Base-by-base conservation (phyloP, 1,140 invertebrate species). In the Cherax quadricarinatus region DNA sequence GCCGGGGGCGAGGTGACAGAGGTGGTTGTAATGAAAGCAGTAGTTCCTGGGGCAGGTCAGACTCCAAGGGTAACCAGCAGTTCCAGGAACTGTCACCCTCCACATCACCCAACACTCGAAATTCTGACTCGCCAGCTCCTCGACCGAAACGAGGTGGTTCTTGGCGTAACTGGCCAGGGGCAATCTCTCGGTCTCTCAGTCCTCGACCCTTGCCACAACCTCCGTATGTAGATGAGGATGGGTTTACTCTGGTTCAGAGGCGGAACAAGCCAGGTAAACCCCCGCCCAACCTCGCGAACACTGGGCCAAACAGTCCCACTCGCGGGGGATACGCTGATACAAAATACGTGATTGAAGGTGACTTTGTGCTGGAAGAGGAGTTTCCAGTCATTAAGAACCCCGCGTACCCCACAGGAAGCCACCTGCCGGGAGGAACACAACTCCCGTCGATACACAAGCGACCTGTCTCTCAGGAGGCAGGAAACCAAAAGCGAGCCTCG, bases 121-220 rank as follows among this genome's bases (percentile, higher is more conserved):
- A 57, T 24, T 57, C 81, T 10, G 60, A 83, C 57, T 57, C 81
- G 4, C 30, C 81, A 83, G 81, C 48, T 48, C 81, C 81, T 83
- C 81, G 81, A 83, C 51, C 81, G 81, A 83, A 83, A 83, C 81
- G 81, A 83, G 51, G 51, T 83, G 81, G 81, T 30, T 83, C 81
- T 9, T 83, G 81, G 81, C 81, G 81, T n/a, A 30, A 83, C 51
- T 83, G 51, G 81, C 81, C 81, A 21, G 51, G 21, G 51, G 53
- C 51, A 30, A 49, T 83, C 1, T 57, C 81, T n/a, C 81, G 81
- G 10, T 83, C 81, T 7, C 81, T 83, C 51, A 83, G 81, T 60
- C 81, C 62, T 21, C 14, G 21, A 6, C 18, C 81, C 9, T 24
- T 51, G 18, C 51, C 81, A 21, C 49, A 57, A 30, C 81, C 81